Percentiles rank a stretch among this genome's conserved stretches.
phyloP scores from a whole-genome alignment of 1,140 invertebrate genomes.

The Apis cerana region DNA sequence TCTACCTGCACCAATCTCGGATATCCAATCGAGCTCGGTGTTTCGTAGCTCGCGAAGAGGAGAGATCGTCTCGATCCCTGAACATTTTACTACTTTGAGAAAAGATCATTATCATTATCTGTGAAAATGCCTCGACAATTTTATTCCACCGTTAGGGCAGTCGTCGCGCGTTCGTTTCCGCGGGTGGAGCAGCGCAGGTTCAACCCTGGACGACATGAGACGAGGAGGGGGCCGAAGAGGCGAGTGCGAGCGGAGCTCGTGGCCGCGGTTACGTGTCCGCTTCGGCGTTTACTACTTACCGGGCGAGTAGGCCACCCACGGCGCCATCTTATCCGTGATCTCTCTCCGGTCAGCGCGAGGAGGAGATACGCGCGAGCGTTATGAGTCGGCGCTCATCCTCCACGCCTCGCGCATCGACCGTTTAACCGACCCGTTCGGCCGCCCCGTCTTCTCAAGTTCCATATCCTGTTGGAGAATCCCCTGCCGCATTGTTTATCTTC shows the following conservation, averaged over 20 bases:
- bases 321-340: constrained; percentile 78
- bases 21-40: constrained; percentile 52
- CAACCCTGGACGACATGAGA: too few species aligned
- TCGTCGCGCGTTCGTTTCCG: too few species aligned
- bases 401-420: constrained; percentile 38
- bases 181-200: too few species aligned
- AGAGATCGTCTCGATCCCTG: too few species aligned
- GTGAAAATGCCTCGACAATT: too few species aligned
- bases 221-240: constrained; percentile 44
- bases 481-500: constrained; percentile 69
- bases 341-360: constrained; percentile 55
- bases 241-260: constrained; percentile 57
- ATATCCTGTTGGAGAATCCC: constrained; percentile 74
- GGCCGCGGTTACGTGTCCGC: constrained; percentile 63
- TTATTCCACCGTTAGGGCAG: too few species aligned
- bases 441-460: constrained; percentile 76
- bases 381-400: constrained; percentile 73
- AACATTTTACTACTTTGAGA: too few species aligned
- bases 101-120: too few species aligned
- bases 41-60: neutral
- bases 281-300: constrained; percentile 69
- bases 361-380: constrained; percentile 67
- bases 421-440: constrained; percentile 56
- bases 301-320: constrained; percentile 76
- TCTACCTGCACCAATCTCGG: constrained; percentile 68